Evolutionary conservation across 37 sponge, comb jelly and placozoan genomes (phyloP).

Genomic region (Hexactinellida sp.): DNA sequence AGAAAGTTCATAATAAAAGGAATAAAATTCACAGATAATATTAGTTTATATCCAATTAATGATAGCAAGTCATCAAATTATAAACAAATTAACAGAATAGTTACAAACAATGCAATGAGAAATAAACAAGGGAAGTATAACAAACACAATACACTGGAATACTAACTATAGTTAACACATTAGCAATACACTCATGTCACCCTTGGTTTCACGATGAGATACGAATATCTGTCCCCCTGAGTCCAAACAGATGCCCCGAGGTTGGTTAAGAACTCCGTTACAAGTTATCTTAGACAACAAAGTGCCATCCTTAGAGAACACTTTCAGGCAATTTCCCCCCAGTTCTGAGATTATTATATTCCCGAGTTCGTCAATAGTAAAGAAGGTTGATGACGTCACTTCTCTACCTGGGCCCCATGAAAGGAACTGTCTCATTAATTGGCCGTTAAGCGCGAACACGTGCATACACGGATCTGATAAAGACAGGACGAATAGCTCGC

Average conservation of each 20-base stretch:
- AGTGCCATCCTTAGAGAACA: background rate
- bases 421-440: background rate
- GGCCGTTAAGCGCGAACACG: background rate
- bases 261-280: background rate
- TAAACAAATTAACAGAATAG: too few relatives aligned
- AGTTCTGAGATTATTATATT: background rate
- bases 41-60: too few relatives aligned
- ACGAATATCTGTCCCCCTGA: background rate
- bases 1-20: too few relatives aligned
- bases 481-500: background rate
- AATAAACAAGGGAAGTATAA: too few relatives aligned
- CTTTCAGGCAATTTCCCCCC: background rate
- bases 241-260: background rate
- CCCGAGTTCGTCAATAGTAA: background rate
- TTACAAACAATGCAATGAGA: too few relatives aligned
- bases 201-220: background rate
- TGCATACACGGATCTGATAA: background rate
- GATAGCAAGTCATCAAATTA: too few relatives aligned
- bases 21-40: too few relatives aligned
- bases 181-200: background rate
- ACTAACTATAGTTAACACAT: background rate
- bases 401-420: background rate
- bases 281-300: background rate
- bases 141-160: too few relatives aligned
- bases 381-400: background rate